Base-by-base conservation (phyloP, 2,113 vertebrate genomes). In the Corydoras sp. region DNA sequence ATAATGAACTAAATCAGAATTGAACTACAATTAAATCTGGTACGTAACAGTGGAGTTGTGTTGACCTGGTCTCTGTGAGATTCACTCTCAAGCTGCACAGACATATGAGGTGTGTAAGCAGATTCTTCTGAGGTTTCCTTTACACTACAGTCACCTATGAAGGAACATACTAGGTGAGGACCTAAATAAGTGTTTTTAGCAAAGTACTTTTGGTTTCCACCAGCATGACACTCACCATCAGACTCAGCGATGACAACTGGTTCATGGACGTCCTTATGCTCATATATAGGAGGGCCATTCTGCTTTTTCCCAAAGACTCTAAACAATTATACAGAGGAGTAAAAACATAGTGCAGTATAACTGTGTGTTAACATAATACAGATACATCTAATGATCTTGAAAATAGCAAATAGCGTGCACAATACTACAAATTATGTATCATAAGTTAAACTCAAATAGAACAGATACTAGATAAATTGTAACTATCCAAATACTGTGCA, bases 161-260 rank as follows among this genome's bases (percentile, higher is more conserved):
- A 74, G 51, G 15, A 58, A 11, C 48, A 53, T 50, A 62, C n/a
- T 58, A 9, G 0, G 8, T 8, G 35, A 43, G 35, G 35, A 43
- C 35, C 35, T 43, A 43, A 5, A 5, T 43, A 43, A 43, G 35
- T 43, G 35, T 30, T 13, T 59, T 12, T 11, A 59, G 9, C 58
- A 59, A 60, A 29, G 14, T 10, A 61, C 9, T 31, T 43, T 49
- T n/a, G 12, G 9, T 50, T 68, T 55, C 9, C 11, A 50, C 9
- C 12, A 51, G 5, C 7, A 62, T 58, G 14, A 31, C 58, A 15
- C 61, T 58, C 31, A 88, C 88, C 79, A 70, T 88, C 81, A 65
- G 79, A 79, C 80, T 85, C 84, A 53, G 75, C 65, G 15, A 65
- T 76, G 30, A 68, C 75, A 30, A 66, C 30, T 49, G 84, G 72